These are phyloP conservation scores for Drosophila virilis DNA, from an alignment of 1,140 invertebrate species.

Conservation along the genomic window DNA sequence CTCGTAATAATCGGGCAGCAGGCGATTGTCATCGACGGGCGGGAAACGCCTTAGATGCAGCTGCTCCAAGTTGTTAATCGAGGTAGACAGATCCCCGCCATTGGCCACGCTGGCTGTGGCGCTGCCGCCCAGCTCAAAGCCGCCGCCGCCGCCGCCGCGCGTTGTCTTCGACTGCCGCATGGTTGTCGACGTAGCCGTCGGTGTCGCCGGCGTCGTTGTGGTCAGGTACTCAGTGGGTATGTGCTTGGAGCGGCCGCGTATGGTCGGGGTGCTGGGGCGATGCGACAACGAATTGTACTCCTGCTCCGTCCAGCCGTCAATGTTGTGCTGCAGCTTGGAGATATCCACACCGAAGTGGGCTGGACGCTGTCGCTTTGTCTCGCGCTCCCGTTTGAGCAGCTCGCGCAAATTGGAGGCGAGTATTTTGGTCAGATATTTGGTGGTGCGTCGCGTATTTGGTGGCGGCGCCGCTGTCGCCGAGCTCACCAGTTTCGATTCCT, in stretches of 20 bases:
- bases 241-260: slow-evolving; percentile 88
- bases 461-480: slow-evolving; percentile 67
- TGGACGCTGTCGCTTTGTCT: slow-evolving; percentile 47
- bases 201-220: slow-evolving; percentile 82
- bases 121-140: slow-evolving; percentile 55
- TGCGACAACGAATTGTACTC: slow-evolving; percentile 87
- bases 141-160: slow-evolving; percentile 64
- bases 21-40: slow-evolving; percentile 66
- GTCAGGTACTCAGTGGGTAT: slow-evolving; percentile 92
- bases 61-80: slow-evolving; percentile 77
- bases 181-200: slow-evolving; percentile 32
- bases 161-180: slow-evolving; percentile 74
- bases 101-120: slow-evolving; percentile 64
- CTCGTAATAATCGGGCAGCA: slow-evolving; percentile 61
- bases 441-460: slow-evolving; percentile 54
- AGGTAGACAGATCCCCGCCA: slow-evolving; percentile 65
- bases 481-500: slow-evolving; percentile 84
- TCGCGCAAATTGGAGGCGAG: slow-evolving; percentile 78
- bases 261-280: slow-evolving; percentile 85
- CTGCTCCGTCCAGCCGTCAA: slow-evolving; percentile 93
- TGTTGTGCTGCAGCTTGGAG: slow-evolving; percentile 90
- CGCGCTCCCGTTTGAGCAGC: slow-evolving; percentile 72
- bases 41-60: slow-evolving; percentile 64
- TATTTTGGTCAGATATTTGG: slow-evolving; percentile 79
- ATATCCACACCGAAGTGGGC: slow-evolving; percentile 87